Evolutionary conservation across 1,140 invertebrate species (phyloP).

Genomic region (Bicyclus anynana): DNA sequence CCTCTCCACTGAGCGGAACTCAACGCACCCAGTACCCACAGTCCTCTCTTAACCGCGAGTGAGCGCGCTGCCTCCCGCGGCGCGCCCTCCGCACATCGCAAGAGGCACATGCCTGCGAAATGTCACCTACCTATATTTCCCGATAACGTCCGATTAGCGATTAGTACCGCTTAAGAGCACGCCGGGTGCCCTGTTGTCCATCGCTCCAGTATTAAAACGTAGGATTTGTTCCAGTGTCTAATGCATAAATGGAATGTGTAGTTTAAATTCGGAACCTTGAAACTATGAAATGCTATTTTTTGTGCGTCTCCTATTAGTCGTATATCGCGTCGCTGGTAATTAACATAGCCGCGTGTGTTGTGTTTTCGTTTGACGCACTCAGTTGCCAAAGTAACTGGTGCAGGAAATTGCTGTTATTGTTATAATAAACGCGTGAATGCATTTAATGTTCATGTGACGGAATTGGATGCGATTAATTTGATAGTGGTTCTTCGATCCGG

Average conservation of each 20-base stretch:
- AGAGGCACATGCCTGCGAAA: slow-evolving; percentile 62
- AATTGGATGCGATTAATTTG: slow-evolving; percentile 50
- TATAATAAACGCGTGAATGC: slow-evolving; percentile 24
- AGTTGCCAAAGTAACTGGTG: slow-evolving; percentile 37
- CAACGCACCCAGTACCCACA: too few relatives aligned
- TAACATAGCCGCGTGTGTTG: slow-evolving; percentile 37
- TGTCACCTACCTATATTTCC: slow-evolving; percentile 53
- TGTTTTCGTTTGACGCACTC: slow-evolving; percentile 32
- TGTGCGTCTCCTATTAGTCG: slow-evolving; percentile 38
- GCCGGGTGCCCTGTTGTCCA: slow-evolving; percentile 34
- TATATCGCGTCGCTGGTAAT: slow-evolving; percentile 42
- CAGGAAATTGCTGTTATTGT: slow-evolving; percentile 46
- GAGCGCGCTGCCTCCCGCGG: slow-evolving; percentile 67
- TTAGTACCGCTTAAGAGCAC: slow-evolving; percentile 50
- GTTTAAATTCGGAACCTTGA: slow-evolving; percentile 59
- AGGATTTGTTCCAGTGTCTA: slow-evolving; percentile 38
- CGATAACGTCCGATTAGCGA: slow-evolving; percentile 57
- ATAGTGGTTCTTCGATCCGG: slow-evolving; percentile 56
- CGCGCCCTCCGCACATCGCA: slow-evolving; percentile 53
- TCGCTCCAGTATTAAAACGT: slow-evolving; percentile 25
- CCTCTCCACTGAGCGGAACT: slow-evolving; percentile 29
- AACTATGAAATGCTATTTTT: slow-evolving; percentile 37
- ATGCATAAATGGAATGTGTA: slow-evolving; percentile 64
- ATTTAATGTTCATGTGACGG: slow-evolving; percentile 24
- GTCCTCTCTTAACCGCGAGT: slow-evolving; percentile 66